Evolutionary conservation across 2,797 vertebrate genomes (phyloP), one percentile per base, ranked within the genome.

Genomic region (Eremophila alpestris): DNA sequence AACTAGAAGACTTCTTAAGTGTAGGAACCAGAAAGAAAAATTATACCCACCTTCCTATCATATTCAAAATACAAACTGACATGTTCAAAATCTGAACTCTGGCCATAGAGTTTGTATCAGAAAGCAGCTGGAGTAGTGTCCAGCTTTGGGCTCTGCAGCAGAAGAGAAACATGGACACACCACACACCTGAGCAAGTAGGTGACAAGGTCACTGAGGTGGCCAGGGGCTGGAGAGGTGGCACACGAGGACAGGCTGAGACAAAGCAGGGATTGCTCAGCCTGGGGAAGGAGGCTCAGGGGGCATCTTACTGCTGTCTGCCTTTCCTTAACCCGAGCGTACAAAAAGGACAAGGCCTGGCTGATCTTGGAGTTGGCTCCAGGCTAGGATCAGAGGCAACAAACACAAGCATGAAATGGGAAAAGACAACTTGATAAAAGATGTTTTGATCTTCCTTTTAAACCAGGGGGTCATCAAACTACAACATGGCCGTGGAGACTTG

Each of bases 401-500:
- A 54, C 9, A n/a, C 8, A 56, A 76, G 24, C 2, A 2, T 0
- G 1, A 86, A 86, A 49, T 0, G 2, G 21, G 63, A 90, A 85
- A 52, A 8, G 30, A 34, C 27, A 59, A 14, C 22, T 48, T 40
- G 22, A 30, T 51, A 12, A 26, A 83, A 90, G 41, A 18, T 62
- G 10, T 8, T 82, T 60, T 59, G 29, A 71, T 73, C 59, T 43
- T 81, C 30, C 34, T 56, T 78, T 52, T 71, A 55, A 95, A 67
- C 7, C 10, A 59, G 0, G 15, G n/a, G 13, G 4, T 45, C 32
- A 34, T 54, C 26, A 49, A 69, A 76, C 12, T 30, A 41, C 0
- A 0, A 29, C 23, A n/a, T 40, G 14, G 26, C 26, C n/a, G n/a
- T 1, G 20, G 43, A 62, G 32, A n/a, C 0, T 63, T 41, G 36